Evolutionary conservation across 2,888 invertebrate species (phyloP), one percentile per base, ranked within the genome.

Genomic region (Tanytarsus gracilentus): DNA sequence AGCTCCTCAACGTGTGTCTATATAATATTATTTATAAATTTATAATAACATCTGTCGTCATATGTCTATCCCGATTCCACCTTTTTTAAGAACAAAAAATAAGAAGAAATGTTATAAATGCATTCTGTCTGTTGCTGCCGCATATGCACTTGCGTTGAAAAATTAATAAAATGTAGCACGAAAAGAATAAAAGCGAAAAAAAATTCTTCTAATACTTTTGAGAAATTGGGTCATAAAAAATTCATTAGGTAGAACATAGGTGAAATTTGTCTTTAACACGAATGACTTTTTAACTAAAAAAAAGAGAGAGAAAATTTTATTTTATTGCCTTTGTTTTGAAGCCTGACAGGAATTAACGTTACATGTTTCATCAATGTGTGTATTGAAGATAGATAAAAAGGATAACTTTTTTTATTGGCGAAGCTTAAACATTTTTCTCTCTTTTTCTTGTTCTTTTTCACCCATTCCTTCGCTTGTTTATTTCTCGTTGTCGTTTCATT

Each of bases 171-270:
- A n/a, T n/a, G 16, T 1, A 3, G 36, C 16, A 14, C 16, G n/a
- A 16, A 36, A 36, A 14, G n/a, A 36, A 36, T 14, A 14, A 36
- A 36, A 36, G 36, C 14, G 16, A 36, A 1, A 36, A 36, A 30
- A 18, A 33, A 27, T 33, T 33, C 53, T 53, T 29, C 21, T 27
- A 18, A 53, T 14, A 50, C 7, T 29, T 26, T 29, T 27, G 27
- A 51, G 16, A 29, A 51, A 51, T 51, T 51, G 21, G 53, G 53
- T 53, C 53, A 56, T 56, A 56, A 56, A 56, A 56, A 36, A 56
- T 56, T 56, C 33, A 56, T 40, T 56, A 56, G 27, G 18, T 23
- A 53, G 53, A 44, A 56, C 40, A 56, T 56, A 25, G 55, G 40
- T 40, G 55, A 56, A 56, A 56, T 56, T 56, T 56, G 55, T 56